phyloP scores from a whole-genome alignment of 2,113 vertebrate species.

The Camelus dromedarius region DNA sequence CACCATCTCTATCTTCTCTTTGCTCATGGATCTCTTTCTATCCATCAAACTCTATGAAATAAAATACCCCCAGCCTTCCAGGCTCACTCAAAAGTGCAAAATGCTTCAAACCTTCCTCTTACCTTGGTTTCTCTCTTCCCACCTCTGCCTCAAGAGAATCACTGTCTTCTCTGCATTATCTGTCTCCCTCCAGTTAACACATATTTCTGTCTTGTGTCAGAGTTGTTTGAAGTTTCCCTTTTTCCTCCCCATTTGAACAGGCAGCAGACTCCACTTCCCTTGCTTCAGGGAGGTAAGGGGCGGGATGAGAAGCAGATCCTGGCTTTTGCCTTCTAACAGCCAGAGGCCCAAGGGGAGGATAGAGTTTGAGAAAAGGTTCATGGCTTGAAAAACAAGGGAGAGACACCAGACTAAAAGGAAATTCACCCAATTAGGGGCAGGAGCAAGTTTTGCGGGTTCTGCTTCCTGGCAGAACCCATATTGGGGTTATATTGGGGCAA shows the following conservation, averaged over 20 bases:
- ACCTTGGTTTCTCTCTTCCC: neutral
- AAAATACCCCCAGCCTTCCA: neutral
- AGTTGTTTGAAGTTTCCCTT: neutral
- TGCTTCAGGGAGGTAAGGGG: neutral
- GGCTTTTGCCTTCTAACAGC: conserved; percentile 6
- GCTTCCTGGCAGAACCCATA: neutral
- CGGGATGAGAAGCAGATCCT: neutral
- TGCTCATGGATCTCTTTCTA: neutral
- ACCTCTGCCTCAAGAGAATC: neutral
- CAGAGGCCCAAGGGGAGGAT: neutral
- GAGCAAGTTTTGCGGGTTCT: neutral
- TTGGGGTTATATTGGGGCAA: neutral
- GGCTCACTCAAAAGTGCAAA: neutral
- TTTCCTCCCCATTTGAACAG: neutral
- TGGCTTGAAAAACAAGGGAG: neutral
- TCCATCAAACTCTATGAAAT: neutral
- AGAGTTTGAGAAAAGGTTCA: neutral
- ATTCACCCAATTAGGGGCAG: neutral
- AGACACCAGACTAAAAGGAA: neutral
- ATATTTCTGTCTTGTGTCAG: neutral
- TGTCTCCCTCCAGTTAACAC: neutral
- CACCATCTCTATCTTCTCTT: neutral
- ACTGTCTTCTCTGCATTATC: neutral
- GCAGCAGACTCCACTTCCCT: neutral
- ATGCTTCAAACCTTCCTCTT: neutral